phyloP scores from a whole-genome alignment of 2,113 vertebrate species.

The Herpetotheres cachinnans region DNA sequence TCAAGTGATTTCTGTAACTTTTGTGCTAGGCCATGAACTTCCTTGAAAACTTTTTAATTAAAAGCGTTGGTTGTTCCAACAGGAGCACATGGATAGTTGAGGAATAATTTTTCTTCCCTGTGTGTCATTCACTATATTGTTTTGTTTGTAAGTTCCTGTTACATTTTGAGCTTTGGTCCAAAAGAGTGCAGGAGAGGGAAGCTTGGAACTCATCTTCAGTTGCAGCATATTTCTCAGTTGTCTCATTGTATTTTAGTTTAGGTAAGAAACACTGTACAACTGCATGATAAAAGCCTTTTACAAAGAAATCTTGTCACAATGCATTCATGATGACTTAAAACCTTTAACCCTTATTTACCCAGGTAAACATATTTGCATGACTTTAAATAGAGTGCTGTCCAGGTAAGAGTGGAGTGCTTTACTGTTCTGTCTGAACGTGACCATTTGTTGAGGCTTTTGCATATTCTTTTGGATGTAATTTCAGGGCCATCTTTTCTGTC shows the following conservation, averaged over 20 bases:
- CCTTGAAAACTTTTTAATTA: not conserved
- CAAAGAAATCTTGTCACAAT: not conserved
- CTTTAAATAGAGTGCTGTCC: not conserved
- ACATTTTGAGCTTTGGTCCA: not conserved
- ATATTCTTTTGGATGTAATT: not conserved
- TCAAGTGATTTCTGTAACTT: not conserved
- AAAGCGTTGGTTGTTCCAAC: not conserved
- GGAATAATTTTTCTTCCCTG: not conserved
- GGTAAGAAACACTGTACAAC: not conserved
- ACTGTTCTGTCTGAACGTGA: not conserved
- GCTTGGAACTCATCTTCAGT: not conserved
- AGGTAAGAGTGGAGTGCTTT: not conserved
- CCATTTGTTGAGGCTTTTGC: not conserved
- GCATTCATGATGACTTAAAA: not conserved
- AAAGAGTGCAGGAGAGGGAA: not conserved
- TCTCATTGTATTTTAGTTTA: not conserved
- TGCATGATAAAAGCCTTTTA: not conserved
- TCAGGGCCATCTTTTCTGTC: not conserved
- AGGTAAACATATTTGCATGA: not conserved
- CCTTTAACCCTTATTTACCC: not conserved
- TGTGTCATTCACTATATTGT: not conserved
- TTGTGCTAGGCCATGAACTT: not conserved
- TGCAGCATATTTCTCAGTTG: constrained; percentile 10
- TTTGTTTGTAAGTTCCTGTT: not conserved
- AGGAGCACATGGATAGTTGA: not conserved